Percentiles rank a stretch among this genome's conserved stretches.
Evolutionary conservation across 2,888 invertebrate species (phyloP).

Genomic region (Leptarthrus brevirostris): DNA sequence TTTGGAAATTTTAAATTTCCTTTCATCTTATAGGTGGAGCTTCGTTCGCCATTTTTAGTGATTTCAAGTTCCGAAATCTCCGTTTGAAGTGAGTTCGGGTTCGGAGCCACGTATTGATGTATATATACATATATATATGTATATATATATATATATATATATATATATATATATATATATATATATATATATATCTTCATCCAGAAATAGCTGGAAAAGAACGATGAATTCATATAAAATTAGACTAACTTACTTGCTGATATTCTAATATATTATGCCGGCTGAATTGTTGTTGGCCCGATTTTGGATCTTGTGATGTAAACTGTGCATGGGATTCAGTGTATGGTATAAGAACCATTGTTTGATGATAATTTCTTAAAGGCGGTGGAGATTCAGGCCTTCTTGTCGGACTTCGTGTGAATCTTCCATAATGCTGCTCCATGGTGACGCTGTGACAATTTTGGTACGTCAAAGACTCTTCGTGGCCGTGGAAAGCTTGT

Average conservation of each 20-base stretch:
- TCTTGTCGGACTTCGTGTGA: constrained; percentile 66
- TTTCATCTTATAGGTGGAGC: no score
- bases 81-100: no score
- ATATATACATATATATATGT: no score
- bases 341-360: constrained; percentile 77
- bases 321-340: constrained; percentile 67
- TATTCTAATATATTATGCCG: constrained; percentile 67
- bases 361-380: constrained; percentile 75
- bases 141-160: no score
- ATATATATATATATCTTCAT: no score
- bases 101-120: no score
- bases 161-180: no score
- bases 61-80: no score
- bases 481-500: constrained; percentile 65
- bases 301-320: constrained; percentile 63
- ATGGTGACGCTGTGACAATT: constrained; percentile 64
- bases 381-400: constrained; percentile 79
- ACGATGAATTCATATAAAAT: no score
- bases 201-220: no score
- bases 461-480: constrained; percentile 64
- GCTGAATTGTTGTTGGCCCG: constrained; percentile 64
- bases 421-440: constrained; percentile 63
- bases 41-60: no score
- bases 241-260: constrained; percentile 66
- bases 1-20: no score